Evolutionary conservation across 2,888 invertebrate species (phyloP), one percentile per base, ranked within the genome.

Genomic region (Pecten maximus): DNA sequence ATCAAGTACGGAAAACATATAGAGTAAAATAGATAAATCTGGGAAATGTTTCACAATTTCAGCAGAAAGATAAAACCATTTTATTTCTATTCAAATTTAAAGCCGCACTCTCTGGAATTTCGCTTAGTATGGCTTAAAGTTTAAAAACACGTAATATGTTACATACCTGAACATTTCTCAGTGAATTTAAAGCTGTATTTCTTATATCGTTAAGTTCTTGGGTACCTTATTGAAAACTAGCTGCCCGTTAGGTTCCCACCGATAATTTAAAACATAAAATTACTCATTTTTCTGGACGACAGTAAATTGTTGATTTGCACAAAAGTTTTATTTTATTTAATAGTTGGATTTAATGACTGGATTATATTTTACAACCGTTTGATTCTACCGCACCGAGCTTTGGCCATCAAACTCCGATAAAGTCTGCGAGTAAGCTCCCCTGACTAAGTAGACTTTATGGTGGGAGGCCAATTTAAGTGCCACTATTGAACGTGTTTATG

Each of bases 321-420:
- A 74, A 74, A 74, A 74, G 74, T 74, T 74, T 74, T 74, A 74
- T 74, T 74, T 74, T 74, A 74, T 74, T 74, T 74, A 10, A 74
- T 74, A 28, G 74, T 74, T 74, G 8, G 35, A 74, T 74, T 74
- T 74, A 35, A 74, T 74, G 74, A 35, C 74, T 74, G 74, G 74
- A 74, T 74, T 74, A 74, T 74, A 74, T 74, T 74, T 74, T 74
- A 74, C 74, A 74, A 35, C 74, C 74, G 74, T 74, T 74, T 74
- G 74, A 74, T 74, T 74, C 15, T 74, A 74, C 35, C 74, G 74
- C 74, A 74, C 74, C 74, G 74, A 74, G 74, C 74, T 35, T 74
- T 28, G 74, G 74, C 74, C 74, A 74, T 74, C 74, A 74, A 74
- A 74, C 74, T 28, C 74, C 74, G 74, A 74, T 74, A 74, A 74